Conservation (phyloP, 1,140 invertebrate genomes). For the Odontomachus brunneus region DNA sequence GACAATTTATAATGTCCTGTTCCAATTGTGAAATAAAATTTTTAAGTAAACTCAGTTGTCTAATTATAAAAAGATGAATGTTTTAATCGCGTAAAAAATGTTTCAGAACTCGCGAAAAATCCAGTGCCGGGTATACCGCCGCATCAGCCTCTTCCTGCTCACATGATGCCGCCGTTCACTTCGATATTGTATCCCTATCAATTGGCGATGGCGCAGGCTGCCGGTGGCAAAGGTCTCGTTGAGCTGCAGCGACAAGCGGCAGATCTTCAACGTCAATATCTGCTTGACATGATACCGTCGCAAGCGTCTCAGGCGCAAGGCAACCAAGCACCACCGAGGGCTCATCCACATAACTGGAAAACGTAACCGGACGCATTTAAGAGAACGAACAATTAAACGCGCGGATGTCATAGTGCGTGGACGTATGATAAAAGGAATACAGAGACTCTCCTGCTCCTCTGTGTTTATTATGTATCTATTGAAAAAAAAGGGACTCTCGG, state of each 20-base stretch:
- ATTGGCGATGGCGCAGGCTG: conserved; percentile 92
- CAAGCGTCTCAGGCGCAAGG: conserved; percentile 83
- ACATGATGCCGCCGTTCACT: conserved; percentile 93
- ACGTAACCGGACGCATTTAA: conserved; percentile 83
- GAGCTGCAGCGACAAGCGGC: conserved; percentile 92
- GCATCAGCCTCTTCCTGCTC: conserved; percentile 90
- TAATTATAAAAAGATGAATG: neutral
- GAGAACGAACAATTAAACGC: conserved; percentile 56
- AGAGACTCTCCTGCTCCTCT: neutral
- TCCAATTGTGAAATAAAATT: too few species aligned
- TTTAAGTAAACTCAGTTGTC: too few species aligned
- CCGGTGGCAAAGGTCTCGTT: conserved; percentile 87
- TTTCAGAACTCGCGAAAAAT: conserved; percentile 85
- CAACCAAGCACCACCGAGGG: conserved; percentile 81
- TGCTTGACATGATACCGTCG: conserved; percentile 97
- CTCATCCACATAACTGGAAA: conserved; percentile 85
- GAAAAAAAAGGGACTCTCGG: conserved; percentile 37
- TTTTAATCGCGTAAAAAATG: neutral
- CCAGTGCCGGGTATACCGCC: conserved; percentile 86
- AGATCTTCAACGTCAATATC: conserved; percentile 97
- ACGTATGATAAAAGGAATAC: conserved; percentile 44
- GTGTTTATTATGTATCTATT: conserved; percentile 13
- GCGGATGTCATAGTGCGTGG: conserved; percentile 43
- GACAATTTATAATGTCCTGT: too few species aligned
- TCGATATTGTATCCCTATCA: conserved; percentile 95